phyloP scores from a whole-genome alignment of 2,888 invertebrate genomes.

The Acleris holmiana region DNA sequence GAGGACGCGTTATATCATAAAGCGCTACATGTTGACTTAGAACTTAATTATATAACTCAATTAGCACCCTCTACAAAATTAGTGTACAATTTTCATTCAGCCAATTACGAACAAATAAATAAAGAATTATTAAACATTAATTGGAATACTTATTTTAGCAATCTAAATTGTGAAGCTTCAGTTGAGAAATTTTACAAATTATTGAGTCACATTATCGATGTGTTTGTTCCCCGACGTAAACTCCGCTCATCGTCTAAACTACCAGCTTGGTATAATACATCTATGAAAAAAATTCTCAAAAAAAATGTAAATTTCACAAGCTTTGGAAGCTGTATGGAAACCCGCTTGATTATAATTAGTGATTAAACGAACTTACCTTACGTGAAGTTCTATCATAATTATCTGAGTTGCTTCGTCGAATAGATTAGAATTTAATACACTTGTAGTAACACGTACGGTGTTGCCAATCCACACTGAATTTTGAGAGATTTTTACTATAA shows the following conservation, averaged over 20 bases:
- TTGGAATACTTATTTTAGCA: neutral
- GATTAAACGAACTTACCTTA: too few species aligned
- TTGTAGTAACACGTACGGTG: too few species aligned
- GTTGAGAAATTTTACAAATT: neutral
- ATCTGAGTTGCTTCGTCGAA: too few species aligned
- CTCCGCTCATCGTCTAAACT: neutral
- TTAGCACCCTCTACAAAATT: too few species aligned
- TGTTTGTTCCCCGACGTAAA: neutral
- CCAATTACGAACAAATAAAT: neutral
- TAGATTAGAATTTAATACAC: too few species aligned
- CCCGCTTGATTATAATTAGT: conserved; percentile 6
- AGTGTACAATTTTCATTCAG: neutral
- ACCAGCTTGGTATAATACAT: neutral
- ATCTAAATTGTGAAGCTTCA: neutral
- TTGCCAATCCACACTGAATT: too few species aligned
- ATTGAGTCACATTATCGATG: neutral
- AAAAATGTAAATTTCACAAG: too few species aligned
- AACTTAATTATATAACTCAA: too few species aligned
- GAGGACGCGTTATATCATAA: neutral
- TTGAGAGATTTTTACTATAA: too few species aligned
- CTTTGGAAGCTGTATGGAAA: neutral
- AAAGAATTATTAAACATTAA: neutral
- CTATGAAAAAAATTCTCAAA: neutral
- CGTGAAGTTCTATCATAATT: too few species aligned
- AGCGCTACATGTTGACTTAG: too few species aligned